Conservation (phyloP, 2,113 vertebrate species). For the Argyrosomus japonicus region DNA sequence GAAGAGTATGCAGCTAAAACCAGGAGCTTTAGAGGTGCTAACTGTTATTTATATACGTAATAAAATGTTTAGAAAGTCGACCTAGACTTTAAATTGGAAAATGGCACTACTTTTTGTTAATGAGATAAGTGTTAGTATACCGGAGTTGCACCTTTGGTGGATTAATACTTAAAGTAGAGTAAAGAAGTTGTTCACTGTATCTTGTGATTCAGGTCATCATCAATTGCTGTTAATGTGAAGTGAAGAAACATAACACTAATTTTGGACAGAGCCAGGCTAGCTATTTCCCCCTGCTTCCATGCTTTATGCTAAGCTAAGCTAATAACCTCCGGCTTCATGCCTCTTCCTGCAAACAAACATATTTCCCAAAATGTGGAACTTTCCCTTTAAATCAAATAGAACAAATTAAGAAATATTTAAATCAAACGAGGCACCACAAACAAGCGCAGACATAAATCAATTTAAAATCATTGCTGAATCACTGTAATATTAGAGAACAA, state of each 20-base stretch:
- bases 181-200: no score
- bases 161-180: no score
- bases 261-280: not conserved
- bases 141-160: no score
- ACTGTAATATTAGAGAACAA: not conserved
- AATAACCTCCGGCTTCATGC: not conserved
- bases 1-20: not conserved
- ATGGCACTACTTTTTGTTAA: no score
- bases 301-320: slow-evolving; percentile 31
- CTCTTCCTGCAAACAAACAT: not conserved
- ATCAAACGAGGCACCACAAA: not conserved
- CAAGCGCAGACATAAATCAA: not conserved
- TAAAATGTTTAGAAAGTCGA: no score
- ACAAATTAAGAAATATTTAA: not conserved
- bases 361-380: not conserved
- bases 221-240: no score
- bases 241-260: no score
- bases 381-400: not conserved
- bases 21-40: not conserved
- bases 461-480: slow-evolving; percentile 6
- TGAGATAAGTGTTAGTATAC: no score
- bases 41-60: no score
- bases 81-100: no score
- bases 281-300: not conserved
- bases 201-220: no score